These are phyloP conservation scores for Trichechus manatus DNA, from an alignment of 2,113 vertebrate genomes.

Conservation along the genomic window DNA sequence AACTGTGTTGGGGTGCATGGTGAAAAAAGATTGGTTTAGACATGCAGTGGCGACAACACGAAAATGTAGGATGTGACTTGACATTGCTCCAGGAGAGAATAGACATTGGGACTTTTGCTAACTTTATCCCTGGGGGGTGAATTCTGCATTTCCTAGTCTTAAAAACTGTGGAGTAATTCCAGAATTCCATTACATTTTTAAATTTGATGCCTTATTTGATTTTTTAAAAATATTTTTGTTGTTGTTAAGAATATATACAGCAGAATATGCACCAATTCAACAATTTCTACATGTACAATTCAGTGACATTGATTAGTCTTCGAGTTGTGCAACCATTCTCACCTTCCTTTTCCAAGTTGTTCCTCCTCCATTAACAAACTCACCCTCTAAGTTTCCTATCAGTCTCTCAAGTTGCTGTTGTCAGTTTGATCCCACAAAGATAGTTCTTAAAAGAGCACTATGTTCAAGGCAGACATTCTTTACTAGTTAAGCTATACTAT, in stretches of 20 bases:
- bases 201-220: constrained; percentile 17
- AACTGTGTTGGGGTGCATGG: neutral
- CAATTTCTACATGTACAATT: neutral
- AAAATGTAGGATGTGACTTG: neutral
- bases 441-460: neutral
- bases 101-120: neutral
- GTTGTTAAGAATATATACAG: neutral
- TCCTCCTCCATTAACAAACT: neutral
- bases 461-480: neutral
- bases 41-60: too few species aligned
- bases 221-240: neutral
- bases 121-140: neutral
- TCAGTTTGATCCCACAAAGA: neutral
- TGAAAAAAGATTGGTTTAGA: neutral
- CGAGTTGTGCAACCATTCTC: neutral
- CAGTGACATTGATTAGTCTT: neutral
- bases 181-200: neutral
- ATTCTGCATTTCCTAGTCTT: neutral
- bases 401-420: neutral
- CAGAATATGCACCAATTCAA: neutral
- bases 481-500: neutral
- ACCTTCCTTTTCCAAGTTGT: neutral
- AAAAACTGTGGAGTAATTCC: neutral
- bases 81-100: neutral
- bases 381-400: neutral